Evolutionary conservation across 2,888 invertebrate genomes (phyloP).

Genomic region (Ypsolopha sequella): DNA sequence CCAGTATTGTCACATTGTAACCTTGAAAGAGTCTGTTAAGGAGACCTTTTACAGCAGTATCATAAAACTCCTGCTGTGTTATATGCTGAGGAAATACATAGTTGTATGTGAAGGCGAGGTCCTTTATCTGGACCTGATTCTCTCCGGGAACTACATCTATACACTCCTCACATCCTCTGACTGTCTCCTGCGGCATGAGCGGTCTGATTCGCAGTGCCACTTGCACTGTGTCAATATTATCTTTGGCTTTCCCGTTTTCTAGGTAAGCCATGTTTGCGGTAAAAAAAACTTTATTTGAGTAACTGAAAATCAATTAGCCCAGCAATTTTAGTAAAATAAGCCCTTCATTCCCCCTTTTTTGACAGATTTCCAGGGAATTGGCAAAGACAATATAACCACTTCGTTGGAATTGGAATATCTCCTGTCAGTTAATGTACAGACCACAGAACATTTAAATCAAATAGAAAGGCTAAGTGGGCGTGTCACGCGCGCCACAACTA

Average conservation of each 20-base stretch:
- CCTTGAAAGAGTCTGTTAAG: slow-evolving; percentile 86
- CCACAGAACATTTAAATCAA: no score
- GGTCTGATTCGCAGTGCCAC: slow-evolving; percentile 90
- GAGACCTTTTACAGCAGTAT: slow-evolving; percentile 77
- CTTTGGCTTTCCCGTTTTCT: slow-evolving; percentile 25
- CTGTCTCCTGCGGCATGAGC: slow-evolving; percentile 77
- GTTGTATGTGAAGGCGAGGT: slow-evolving; percentile 86
- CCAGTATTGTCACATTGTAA: slow-evolving; percentile 93
- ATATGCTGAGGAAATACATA: slow-evolving; percentile 81
- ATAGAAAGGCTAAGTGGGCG: no score
- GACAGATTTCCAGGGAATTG: no score
- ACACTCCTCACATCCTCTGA: slow-evolving; percentile 81
- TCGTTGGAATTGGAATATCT: no score
- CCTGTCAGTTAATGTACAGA: no score
- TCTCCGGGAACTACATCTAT: slow-evolving; percentile 74
- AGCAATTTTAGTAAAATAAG: no score
- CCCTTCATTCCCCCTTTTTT: no score
- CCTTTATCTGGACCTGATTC: slow-evolving; percentile 79
- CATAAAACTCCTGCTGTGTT: slow-evolving; percentile 80
- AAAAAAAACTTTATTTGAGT: slow-evolving; percentile 3
- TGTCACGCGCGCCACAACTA: no score
- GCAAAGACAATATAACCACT: no score
- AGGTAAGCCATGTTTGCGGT: slow-evolving; percentile 41
- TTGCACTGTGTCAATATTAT: slow-evolving; percentile 70
- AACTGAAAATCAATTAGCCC: no score